Evolutionary conservation across 2,113 vertebrate genomes (phyloP).

Genomic region (Syngnathoides biaculeatus): DNA sequence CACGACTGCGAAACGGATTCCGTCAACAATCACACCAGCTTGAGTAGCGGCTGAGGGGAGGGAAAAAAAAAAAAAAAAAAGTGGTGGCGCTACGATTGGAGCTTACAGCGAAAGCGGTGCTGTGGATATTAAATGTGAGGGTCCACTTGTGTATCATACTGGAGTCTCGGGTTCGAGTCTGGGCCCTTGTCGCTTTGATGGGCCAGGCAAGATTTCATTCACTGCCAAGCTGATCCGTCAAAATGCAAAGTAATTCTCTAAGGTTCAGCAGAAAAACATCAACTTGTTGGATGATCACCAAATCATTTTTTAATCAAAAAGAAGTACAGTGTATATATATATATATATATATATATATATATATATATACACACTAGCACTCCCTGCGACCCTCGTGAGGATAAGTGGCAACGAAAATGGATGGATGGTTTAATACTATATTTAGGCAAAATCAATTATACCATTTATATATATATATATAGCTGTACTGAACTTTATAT

Average conservation of each 20-base stretch:
- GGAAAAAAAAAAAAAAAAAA: background rate
- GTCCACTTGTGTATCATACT: background rate
- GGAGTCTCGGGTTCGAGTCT: background rate
- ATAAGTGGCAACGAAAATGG: too few relatives aligned
- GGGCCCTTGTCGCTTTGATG: background rate
- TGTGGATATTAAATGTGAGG: background rate
- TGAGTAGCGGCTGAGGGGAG: conserved; percentile 2
- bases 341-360: too few relatives aligned
- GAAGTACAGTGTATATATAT: too few relatives aligned
- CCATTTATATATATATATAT: too few relatives aligned
- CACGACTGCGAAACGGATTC: conserved; percentile 1
- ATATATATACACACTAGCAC: too few relatives aligned
- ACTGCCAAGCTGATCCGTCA: conserved; percentile 5
- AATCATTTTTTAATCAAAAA: too few relatives aligned
- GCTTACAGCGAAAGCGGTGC: background rate
- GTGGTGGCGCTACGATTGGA: background rate
- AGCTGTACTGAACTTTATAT: too few relatives aligned
- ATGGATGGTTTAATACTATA: too few relatives aligned
- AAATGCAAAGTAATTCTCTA: background rate
- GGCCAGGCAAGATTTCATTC: background rate
- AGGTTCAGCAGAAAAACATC: too few relatives aligned
- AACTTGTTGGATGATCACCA: too few relatives aligned
- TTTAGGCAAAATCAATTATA: too few relatives aligned
- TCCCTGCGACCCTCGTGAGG: too few relatives aligned
- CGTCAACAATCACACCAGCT: background rate